phyloP scores from a whole-genome alignment of 2,888 invertebrate genomes.

The Anoplius nigerrimus region DNA sequence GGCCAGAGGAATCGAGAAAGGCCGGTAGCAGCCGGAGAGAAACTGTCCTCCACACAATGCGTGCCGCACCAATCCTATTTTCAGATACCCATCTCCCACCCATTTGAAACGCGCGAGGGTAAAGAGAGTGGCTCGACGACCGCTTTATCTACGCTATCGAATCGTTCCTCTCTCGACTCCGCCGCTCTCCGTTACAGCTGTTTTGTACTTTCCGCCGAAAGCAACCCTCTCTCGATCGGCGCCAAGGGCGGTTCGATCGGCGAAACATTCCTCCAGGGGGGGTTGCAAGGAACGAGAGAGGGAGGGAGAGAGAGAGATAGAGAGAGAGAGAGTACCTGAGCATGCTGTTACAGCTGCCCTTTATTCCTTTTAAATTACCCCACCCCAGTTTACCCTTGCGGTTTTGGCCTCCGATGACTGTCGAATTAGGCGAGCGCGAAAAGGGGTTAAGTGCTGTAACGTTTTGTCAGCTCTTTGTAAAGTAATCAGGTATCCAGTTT shows the following conservation, averaged over 20 bases:
- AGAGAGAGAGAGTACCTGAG: no score
- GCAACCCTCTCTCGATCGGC: no score
- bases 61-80: constrained; percentile 69
- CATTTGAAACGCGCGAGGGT: constrained; percentile 21
- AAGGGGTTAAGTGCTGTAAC: constrained; percentile 33
- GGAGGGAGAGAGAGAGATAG: no score
- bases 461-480: no score
- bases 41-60: constrained; percentile 59
- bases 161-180: constrained; percentile 52
- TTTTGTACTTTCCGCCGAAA: constrained; percentile 33
- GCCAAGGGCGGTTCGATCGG: no score
- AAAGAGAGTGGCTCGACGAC: constrained; percentile 49
- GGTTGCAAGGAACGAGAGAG: no score
- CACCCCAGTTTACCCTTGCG: constrained; percentile 11
- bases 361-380: no score
- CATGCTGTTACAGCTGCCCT: no score
- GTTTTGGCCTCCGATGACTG: no score
- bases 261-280: no score
- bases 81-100: constrained; percentile 67
- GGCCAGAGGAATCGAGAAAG: constrained; percentile 26
- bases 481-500: no score
- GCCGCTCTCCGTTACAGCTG: constrained; percentile 53
- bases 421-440: no score
- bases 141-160: constrained; percentile 61
- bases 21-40: constrained; percentile 24